Base-by-base conservation (phyloP, 2,797 vertebrate species). In the Glossophaga mutica region DNA sequence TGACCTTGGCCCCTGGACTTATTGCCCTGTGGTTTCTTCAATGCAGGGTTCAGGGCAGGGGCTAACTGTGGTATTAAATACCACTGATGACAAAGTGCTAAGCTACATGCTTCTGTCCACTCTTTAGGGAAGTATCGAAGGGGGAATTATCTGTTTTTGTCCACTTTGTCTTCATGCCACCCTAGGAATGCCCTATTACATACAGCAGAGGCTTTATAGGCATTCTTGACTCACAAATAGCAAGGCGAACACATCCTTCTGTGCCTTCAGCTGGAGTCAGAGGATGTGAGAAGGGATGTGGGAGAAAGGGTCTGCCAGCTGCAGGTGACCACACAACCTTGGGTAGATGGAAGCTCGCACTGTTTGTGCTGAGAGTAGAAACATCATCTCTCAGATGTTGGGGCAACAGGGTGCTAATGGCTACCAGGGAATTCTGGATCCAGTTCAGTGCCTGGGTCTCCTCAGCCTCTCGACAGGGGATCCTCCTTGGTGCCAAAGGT, bases 271-370 rank as follows among this genome's bases (percentile, higher is more conserved):
- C 21, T 93, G 14, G 46, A 68, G 11, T 84, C 1, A 0, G 55
- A 68, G n/a, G 39, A 26, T 18, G 10, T 24, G 3, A 2, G 18
- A 9, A 0, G 22, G n/a, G 32, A 22, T 26, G 19, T 3, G 1
- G 34, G 11, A 71, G 44, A 39, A 68, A 62, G 62, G 18, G 34
- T 5, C 5, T 8, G 46, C 22, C 77, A 34, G 55, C n/a, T 15
- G 29, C 11, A n/a, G 48, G 73, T 0, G 0, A 34, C 14, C 29
- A 37, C 19, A 5, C 5, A 0, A 2, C 22, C 29, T 9, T 2
- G 2, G 90, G 46, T 92, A 59, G 74, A 46, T 0, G 11, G n/a
- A 91, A 29, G 39, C 14, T 42, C 1, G 0, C 15, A 26, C 34
- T 71, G 32, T 84, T 94, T 93, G 93, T 67, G 42, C 5, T 0